A percentile compares a stretch with the other conserved stretches of the same genome.
Evolutionary conservation across 2,113 vertebrate species (phyloP).

Genomic region (Halcyon malimbica): DNA sequence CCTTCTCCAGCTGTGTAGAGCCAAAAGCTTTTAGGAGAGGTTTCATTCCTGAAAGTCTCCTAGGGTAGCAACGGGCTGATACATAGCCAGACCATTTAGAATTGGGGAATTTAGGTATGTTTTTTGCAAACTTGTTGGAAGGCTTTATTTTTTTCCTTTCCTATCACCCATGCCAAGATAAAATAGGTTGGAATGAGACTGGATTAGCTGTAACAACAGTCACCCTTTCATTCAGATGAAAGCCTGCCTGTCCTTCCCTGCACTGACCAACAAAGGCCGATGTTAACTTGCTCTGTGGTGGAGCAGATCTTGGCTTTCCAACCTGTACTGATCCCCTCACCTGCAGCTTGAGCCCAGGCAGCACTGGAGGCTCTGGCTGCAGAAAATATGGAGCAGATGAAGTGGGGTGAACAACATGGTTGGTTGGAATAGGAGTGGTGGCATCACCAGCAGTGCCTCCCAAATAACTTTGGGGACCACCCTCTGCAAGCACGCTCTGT

Average conservation of each 20-base stretch:
- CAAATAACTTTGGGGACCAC: neutral
- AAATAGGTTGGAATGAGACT: constrained; percentile 17
- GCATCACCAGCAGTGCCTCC: neutral
- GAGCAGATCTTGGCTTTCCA: neutral
- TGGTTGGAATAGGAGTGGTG: neutral
- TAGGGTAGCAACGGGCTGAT: neutral
- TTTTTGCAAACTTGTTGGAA: constrained; percentile 9
- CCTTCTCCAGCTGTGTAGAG: neutral
- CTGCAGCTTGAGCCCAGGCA: neutral
- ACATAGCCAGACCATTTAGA: constrained; percentile 1
- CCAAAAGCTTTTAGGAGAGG: neutral
- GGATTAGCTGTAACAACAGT: constrained; percentile 6
- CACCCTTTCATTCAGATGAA: neutral
- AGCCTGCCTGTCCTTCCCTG: neutral
- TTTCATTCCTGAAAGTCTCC: constrained; percentile 44
- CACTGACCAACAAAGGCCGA: neutral
- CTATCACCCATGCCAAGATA: neutral
- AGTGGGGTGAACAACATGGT: rapidly evolving
- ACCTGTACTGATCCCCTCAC: rapidly evolving
- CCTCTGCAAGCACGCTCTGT: neutral
- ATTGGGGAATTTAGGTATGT: neutral
- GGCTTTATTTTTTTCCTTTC: neutral
- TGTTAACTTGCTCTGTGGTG: neutral
- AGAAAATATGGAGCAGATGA: neutral
- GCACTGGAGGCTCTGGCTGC: neutral